Base-by-base conservation (phyloP, 2,113 vertebrate genomes). In the Callospermophilus lateralis region DNA sequence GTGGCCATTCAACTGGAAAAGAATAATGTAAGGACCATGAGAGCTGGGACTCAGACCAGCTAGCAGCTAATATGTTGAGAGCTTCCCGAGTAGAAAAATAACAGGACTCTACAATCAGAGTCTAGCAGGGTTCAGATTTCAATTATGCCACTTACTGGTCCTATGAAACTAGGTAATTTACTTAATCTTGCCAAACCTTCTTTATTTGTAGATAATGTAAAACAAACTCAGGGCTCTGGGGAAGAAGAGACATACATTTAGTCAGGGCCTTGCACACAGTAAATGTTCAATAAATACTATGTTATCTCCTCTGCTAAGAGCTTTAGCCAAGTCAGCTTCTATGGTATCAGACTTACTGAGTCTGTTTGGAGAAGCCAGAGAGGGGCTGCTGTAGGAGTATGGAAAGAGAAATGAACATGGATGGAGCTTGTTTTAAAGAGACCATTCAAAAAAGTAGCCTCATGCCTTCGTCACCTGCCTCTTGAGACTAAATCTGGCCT, bases 1-100 rank as follows among this genome's bases (percentile, higher is more conserved):
- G 22, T 97, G 97, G 91, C 98, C 98, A 61, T 98, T 98, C 65
- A 98, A 97, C 99, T 99, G 76, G 39, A 94, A 39, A 96, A 45
- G 20, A 97, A 53, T 58, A 84, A 93, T 22, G 67, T 8, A 37
- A 93, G 58, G 70, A 79, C 51, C 51, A 63, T 81, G 39, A 93
- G 16, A 39, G 16, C 65, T 58, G 65, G 79, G 51, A 74, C 45
- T 93, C 58, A 77, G 58, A 85, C 39, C 2, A 24, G 53, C 17
- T 37, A 45, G 87, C 89, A 80, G 91, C 63, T 86, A 48, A 19
- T 4, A 39, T 22, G 74, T 58, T 22, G 8, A 42, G 34, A 84
- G 53, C 15, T 92, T 94, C 3, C 48, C 32, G 0, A 70, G 15
- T 8, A 86, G 77, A 70, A 70, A 89, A 78, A 86, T 73, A 55